A percentile compares a stretch with the other conserved stretches of the same genome.
These are phyloP conservation scores for Eurytoma californica DNA, from an alignment of 2,888 invertebrate species.

Conservation along the genomic window DNA sequence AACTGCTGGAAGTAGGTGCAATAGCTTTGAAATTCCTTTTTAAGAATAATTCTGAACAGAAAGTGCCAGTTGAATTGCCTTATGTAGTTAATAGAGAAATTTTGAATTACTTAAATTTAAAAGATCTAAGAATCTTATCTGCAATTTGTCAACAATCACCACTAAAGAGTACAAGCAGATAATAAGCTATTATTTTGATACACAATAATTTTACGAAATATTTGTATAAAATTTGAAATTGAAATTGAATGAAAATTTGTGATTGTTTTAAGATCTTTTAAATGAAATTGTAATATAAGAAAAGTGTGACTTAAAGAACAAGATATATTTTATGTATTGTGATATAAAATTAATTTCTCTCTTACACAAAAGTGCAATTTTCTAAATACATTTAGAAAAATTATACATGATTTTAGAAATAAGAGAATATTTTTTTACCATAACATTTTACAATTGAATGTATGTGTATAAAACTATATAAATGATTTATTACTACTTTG, in stretches of 20 bases:
- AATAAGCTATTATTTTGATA: constrained; percentile 21
- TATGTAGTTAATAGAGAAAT: constrained; percentile 52
- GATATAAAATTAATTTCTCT: constrained; percentile 49
- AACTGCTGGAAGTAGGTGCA: constrained; percentile 44
- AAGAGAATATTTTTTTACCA: constrained; percentile 51
- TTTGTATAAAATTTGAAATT: constrained; percentile 14
- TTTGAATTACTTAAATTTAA: constrained; percentile 49
- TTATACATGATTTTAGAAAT: constrained; percentile 36
- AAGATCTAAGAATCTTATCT: constrained; percentile 49
- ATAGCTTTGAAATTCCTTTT: constrained; percentile 47
- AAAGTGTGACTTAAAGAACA: constrained; percentile 41
- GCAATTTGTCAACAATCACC: constrained; percentile 28
- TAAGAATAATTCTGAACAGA: constrained; percentile 40
- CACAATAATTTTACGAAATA: constrained; percentile 14
- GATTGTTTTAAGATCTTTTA: constrained; percentile 30
- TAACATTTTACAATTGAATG: constrained; percentile 27
- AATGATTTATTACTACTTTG: constrained; percentile 32
- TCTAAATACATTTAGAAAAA: constrained; percentile 41
- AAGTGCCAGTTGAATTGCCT: constrained; percentile 50
- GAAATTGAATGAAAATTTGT: constrained; percentile 21
- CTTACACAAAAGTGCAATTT: constrained; percentile 48
- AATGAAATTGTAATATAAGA: constrained; percentile 6
- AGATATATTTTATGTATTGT: constrained; percentile 41
- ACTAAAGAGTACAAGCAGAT: constrained; percentile 27
- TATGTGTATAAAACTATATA: constrained; percentile 13